A percentile compares a stretch with the other conserved stretches of the same genome.
These are phyloP conservation scores for Cephus runcator DNA, from an alignment of 2,888 invertebrate genomes.

Conservation along the genomic window DNA sequence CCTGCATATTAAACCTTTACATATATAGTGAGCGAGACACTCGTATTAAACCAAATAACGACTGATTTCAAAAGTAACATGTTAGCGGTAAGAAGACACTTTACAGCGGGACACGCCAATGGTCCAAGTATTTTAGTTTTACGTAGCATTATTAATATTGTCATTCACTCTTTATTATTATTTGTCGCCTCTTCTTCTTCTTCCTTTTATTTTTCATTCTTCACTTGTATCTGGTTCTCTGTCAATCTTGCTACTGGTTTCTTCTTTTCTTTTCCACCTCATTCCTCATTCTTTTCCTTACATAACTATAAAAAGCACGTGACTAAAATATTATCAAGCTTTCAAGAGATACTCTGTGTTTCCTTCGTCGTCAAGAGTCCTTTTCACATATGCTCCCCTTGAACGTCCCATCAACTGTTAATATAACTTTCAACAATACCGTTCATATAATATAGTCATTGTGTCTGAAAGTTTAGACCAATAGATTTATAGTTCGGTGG, in stretches of 20 bases:
- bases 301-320: conserved; percentile 30
- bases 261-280: conserved; percentile 6
- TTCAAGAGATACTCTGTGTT: conserved; percentile 11
- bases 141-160: background rate
- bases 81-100: conserved; percentile 22
- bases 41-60: conserved; percentile 49
- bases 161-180: conserved; percentile 32
- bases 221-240: conserved; percentile 14
- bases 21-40: conserved; percentile 14
- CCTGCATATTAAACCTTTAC: too few relatives aligned
- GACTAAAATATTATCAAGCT: conserved; percentile 28
- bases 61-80: conserved; percentile 45
- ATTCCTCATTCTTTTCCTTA: conserved; percentile 24
- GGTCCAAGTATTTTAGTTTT: conserved; percentile 28
- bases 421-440: too few relatives aligned
- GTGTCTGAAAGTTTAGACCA: too few relatives aligned
- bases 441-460: too few relatives aligned
- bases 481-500: too few relatives aligned
- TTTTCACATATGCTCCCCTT: too few relatives aligned
- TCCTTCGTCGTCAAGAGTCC: too few relatives aligned
- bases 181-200: background rate
- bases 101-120: conserved; percentile 13
- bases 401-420: too few relatives aligned
- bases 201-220: background rate
- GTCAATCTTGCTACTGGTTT: too few relatives aligned